Percentiles rank a stretch among this genome's conserved stretches.
These are phyloP conservation scores for Tipula helvola DNA, from an alignment of 2,888 invertebrate species.

Conservation along the genomic window DNA sequence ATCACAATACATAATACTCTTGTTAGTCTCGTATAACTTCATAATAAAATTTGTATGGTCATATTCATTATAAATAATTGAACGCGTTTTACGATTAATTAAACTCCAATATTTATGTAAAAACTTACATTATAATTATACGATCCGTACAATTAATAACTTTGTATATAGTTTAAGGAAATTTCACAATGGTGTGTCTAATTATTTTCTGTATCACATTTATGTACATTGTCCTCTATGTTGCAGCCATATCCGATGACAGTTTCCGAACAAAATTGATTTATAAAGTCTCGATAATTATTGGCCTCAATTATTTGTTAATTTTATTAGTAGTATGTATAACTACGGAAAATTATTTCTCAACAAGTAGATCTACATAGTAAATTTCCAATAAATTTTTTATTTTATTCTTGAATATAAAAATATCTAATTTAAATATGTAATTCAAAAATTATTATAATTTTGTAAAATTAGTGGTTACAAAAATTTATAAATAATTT, in stretches of 20 bases:
- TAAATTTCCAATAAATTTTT: not conserved
- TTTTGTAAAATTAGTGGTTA: too few relatives aligned
- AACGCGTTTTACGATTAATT: not conserved
- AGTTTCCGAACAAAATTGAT: too few relatives aligned
- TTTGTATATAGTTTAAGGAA: too few relatives aligned
- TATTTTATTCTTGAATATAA: not conserved
- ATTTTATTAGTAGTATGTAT: too few relatives aligned
- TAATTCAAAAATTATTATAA: not conserved
- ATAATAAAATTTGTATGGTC: not conserved
- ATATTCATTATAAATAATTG: not conserved
- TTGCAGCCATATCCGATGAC: not conserved
- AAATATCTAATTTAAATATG: not conserved
- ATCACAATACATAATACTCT: not conserved
- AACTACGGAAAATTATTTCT: not conserved
- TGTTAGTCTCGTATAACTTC: not conserved
- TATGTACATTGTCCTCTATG: too few relatives aligned
- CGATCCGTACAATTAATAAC: too few relatives aligned
- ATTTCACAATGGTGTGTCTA: too few relatives aligned
- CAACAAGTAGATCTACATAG: not conserved
- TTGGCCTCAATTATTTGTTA: too few relatives aligned
- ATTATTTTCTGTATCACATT: too few relatives aligned
- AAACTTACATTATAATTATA: too few relatives aligned
- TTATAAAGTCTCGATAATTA: too few relatives aligned
- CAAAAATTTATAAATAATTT: too few relatives aligned
- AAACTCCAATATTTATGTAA: not conserved